A percentile compares a stretch with the other conserved stretches of the same genome.
These are phyloP conservation scores for Oxyura jamaicensis DNA, from an alignment of 2,113 vertebrate genomes.

Conservation along the genomic window DNA sequence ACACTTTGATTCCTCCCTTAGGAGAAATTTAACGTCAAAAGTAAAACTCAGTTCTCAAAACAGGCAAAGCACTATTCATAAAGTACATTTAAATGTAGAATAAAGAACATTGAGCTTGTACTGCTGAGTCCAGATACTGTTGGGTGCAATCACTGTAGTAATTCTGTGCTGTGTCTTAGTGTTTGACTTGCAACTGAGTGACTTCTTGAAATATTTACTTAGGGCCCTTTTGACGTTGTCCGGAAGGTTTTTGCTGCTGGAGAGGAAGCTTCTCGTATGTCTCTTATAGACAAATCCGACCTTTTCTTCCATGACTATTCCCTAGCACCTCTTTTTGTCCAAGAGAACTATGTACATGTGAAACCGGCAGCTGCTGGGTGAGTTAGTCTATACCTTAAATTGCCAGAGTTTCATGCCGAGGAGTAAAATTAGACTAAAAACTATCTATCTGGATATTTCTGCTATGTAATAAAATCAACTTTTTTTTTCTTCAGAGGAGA, in stretches of 20 bases:
- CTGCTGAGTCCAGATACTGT: background rate
- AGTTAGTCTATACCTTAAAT: slow-evolving; percentile 28
- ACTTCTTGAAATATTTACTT: background rate
- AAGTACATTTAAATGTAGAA: background rate
- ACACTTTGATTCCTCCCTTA: background rate
- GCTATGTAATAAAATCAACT: background rate
- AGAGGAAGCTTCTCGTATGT: slow-evolving; percentile 88
- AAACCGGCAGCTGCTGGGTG: slow-evolving; percentile 90
- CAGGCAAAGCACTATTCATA: background rate
- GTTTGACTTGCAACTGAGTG: background rate
- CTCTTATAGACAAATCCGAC: slow-evolving; percentile 92
- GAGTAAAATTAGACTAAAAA: background rate
- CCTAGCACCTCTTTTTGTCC: slow-evolving; percentile 94
- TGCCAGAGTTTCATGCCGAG: background rate
- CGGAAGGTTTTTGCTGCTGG: slow-evolving; percentile 90
- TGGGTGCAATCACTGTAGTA: background rate
- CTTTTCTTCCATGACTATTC: slow-evolving; percentile 99
- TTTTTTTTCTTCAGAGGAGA: slow-evolving; percentile 76
- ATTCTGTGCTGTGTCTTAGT: background rate
- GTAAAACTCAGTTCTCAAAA: background rate
- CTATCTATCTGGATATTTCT: background rate
- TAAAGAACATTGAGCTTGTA: background rate
- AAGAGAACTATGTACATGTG: slow-evolving; percentile 94
- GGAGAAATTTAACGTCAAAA: background rate
- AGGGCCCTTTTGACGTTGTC: slow-evolving; percentile 96